Evolutionary conservation across 2,888 invertebrate genomes (phyloP), one percentile per base, ranked within the genome.

Genomic region (Cryptophagus acutangulus): DNA sequence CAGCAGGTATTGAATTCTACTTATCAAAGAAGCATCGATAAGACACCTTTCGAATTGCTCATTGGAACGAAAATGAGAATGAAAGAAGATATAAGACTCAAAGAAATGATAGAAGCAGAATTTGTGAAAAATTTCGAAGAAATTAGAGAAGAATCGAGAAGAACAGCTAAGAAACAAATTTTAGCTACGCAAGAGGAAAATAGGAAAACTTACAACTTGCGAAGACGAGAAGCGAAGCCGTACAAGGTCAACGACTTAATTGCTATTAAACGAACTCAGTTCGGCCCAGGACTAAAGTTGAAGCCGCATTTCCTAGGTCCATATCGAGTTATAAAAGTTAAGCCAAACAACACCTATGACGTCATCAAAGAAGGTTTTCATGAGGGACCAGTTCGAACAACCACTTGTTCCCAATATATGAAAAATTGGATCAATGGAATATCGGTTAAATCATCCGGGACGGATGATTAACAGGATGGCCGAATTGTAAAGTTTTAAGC

Each of bases 201-300:
- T 34, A 34, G 28, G 45, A 29, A 43, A 26, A 38, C 38, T 3
- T 54, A 48, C 39, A 53, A 59, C 33, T 41, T 39, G 16, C 42
- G 47, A 33, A 41, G 52, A 33, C 54, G 48, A 37, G 31, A 41
- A 10, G 43, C 56, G 2, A 43, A 4, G 14, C 31, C 29, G 17
- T 59, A 60, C 29, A 29, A 45, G 20, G 40, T 43, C 13, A 51
- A 46, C 12, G 53, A 59, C 25, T 18, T 57, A 15, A 61, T 65
- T 1, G 63, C 62, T 2, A 64, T 65, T 10, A 58, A 65, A 42
- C 43, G 59, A 13, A 65, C 65, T 1, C 63, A 67, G 38, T 61
- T 60, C 43, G 62, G 60, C 2, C 46, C 54, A 10, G 63, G 61
- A 1, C 29, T 61, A 6, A 67, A 67, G 42, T 33, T 66, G 1